Percentiles rank a stretch among this genome's conserved stretches.
These are phyloP conservation scores for Sinocyclocheilus anophthalmus DNA, from an alignment of 2,113 vertebrate species.

Conservation along the genomic window DNA sequence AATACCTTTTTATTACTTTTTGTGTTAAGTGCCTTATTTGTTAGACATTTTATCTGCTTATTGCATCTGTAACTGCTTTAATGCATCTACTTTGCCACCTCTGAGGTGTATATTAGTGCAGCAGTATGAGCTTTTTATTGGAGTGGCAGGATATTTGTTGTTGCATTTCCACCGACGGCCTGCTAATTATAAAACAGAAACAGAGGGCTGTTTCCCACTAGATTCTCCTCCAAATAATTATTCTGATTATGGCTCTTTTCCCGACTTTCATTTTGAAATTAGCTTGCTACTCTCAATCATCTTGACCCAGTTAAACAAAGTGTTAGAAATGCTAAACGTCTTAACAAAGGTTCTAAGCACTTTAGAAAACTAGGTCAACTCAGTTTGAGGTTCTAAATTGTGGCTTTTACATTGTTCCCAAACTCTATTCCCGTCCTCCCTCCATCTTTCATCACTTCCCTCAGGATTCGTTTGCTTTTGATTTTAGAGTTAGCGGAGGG, in stretches of 20 bases:
- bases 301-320: slow-evolving; percentile 53
- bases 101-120: not conserved
- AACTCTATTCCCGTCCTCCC: slow-evolving; percentile 6
- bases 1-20: not conserved
- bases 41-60: not conserved
- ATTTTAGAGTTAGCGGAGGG: slow-evolving; percentile 24
- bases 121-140: slow-evolving; percentile 1
- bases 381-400: slow-evolving; percentile 25
- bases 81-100: no score
- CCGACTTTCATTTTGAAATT: not conserved
- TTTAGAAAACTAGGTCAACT: slow-evolving; percentile 49
- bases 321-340: slow-evolving; percentile 38
- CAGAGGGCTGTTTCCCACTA: not conserved
- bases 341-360: slow-evolving; percentile 36
- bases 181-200: slow-evolving; percentile 34
- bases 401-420: slow-evolving; percentile 26
- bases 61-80: slow-evolving; percentile 10
- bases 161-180: slow-evolving; percentile 8
- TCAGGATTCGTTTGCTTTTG: slow-evolving; percentile 6
- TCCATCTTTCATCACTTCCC: not conserved
- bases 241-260: not conserved
- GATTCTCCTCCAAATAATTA: slow-evolving; percentile 17
- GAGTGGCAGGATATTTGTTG: not conserved
- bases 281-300: slow-evolving; percentile 44
- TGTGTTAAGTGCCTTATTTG: not conserved